phyloP scores from a whole-genome alignment of 2,113 vertebrate species.

The Indri indri region DNA sequence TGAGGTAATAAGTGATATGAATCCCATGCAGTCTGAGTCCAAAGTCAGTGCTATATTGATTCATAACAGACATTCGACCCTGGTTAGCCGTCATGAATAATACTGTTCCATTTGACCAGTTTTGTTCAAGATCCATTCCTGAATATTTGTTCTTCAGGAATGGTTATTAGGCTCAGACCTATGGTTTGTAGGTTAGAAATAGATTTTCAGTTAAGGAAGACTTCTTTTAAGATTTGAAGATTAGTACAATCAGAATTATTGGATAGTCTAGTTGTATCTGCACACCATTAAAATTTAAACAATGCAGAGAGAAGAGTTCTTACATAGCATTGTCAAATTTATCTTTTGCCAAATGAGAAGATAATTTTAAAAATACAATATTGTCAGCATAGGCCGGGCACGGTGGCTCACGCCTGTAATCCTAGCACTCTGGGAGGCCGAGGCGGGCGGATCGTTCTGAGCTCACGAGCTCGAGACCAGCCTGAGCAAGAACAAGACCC shows the following conservation, averaged over 20 bases:
- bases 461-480: too few relatives aligned
- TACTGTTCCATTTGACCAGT: background rate
- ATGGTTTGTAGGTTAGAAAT: background rate
- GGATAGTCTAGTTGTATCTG: background rate
- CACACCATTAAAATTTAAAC: background rate
- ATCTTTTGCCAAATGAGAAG: conserved; percentile 26
- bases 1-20: background rate
- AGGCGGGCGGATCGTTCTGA: too few relatives aligned
- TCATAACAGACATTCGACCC: conserved; percentile 2
- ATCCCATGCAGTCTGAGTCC: background rate
- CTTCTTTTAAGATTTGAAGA: conserved; percentile 20
- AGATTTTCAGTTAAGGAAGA: conserved; percentile 41
- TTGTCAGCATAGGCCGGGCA: background rate
- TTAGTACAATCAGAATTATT: background rate
- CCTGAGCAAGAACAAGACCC: too few relatives aligned
- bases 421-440: too few relatives aligned
- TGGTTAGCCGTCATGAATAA: conserved; percentile 19
- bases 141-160: conserved; percentile 22
- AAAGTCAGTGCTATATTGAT: background rate
- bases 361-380: background rate
- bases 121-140: background rate
- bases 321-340: background rate
- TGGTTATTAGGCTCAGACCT: conserved; percentile 16
- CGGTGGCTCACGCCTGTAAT: too few relatives aligned
- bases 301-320: background rate